Evolutionary conservation across 37 sponge, comb jelly and placozoan species (phyloP), one percentile per base, ranked within the genome.

Genomic region (Aplysina aerophoba): DNA sequence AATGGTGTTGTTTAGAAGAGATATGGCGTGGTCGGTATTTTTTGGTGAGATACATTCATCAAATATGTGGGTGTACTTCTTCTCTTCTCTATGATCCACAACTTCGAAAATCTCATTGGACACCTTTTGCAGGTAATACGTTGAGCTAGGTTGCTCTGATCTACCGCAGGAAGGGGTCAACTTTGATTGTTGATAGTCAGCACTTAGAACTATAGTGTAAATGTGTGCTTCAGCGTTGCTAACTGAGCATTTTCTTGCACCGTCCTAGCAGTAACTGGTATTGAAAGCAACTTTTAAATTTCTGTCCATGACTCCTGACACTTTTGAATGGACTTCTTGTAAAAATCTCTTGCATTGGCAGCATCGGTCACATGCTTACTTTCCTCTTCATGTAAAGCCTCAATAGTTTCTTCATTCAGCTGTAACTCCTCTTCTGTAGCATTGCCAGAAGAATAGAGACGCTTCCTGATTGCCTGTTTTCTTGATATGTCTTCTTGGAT

Each of bases 111-210:
- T 25, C 4, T 62, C 63, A 4, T 14, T 25, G 2, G 63, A 3
- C n/a, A 62, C 25, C 11, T 62, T 62, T 8, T 62, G 63, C 3
- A 62, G 63, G 27, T 62, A 62, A 62, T 62, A 62, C 12, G 27
- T 62, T 62, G 27, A 62, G 3, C 50, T 8, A 44, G 50, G 50
- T 8, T 44, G 8, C 50, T 44, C 50, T 8, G 50, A 44, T 11
- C 12, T 1, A 13, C 63, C 63, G 12, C 63, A 62, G 63, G 3
- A 13, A 5, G 63, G 63, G 63, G 11, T 62, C 2, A 62, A 13
- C 63, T 62, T 62, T 22, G 63, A 4, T 25, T 62, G 63, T 13
- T 62, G 63, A 13, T 62, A 62, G 63, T 62, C 63, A 62, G 63
- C 63, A 25, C 63, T 62, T 6, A 62, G 4, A 4, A 62, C 63